A percentile compares a stretch with the other conserved stretches of the same genome.
These are phyloP conservation scores for Steatornis caripensis DNA, from an alignment of 2,113 vertebrate genomes.

Conservation along the genomic window DNA sequence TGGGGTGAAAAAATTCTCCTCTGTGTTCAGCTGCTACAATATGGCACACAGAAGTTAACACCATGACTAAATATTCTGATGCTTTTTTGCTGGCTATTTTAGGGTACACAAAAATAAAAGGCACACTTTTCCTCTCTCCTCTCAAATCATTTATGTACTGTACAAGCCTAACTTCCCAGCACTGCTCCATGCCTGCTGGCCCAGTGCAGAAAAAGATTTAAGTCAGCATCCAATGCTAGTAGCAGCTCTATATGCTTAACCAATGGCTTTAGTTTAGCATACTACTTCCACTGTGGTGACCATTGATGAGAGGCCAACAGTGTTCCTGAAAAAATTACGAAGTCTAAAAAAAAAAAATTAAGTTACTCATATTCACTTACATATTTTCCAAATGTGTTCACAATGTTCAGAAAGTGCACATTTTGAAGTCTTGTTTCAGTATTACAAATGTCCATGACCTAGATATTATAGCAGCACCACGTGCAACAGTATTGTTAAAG, in stretches of 20 bases:
- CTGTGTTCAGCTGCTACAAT: neutral
- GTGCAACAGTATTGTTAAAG: neutral
- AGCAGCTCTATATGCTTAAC: neutral
- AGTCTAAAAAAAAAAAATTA: neutral
- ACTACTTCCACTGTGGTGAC: conserved; percentile 22
- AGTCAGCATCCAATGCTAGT: neutral
- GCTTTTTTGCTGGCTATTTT: conserved; percentile 25
- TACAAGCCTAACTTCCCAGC: conserved; percentile 2
- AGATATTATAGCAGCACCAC: neutral
- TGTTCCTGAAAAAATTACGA: neutral
- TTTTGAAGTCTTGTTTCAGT: conserved; percentile 8
- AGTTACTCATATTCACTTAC: neutral
- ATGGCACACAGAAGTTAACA: conserved; percentile 7
- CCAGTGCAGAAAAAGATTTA: neutral
- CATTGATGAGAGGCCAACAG: neutral
- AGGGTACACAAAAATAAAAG: conserved; percentile 49
- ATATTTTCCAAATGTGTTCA: neutral
- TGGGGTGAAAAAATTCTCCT: neutral
- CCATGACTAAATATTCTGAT: neutral
- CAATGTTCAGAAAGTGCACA: conserved; percentile 21
- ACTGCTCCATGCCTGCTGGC: conserved; percentile 42
- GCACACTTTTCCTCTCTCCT: conserved; percentile 15
- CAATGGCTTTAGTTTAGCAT: neutral
- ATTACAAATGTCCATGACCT: conserved; percentile 7
- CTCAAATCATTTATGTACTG: neutral